Evolutionary conservation across 2,113 vertebrate genomes (phyloP).

Genomic region (Misgurnus anguillicaudatus): DNA sequence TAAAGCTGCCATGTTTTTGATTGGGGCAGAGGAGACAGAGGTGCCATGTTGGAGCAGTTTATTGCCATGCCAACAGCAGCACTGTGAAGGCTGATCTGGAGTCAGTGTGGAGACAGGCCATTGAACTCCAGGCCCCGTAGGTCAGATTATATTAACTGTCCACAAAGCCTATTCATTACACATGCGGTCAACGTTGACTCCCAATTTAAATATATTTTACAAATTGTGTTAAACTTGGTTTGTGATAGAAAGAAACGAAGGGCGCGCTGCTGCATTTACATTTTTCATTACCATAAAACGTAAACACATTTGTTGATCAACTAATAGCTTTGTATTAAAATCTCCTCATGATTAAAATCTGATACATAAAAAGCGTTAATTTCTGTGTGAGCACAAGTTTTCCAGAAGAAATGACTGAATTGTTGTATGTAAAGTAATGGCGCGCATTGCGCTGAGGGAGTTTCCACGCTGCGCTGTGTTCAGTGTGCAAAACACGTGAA

Average conservation of each 20-base stretch:
- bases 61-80: constrained; percentile 35
- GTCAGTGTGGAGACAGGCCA: constrained; percentile 1
- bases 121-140: constrained; percentile 32
- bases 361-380: too few species aligned
- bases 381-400: background rate
- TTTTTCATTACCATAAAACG: background rate
- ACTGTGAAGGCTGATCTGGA: background rate
- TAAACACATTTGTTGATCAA: background rate
- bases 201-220: background rate
- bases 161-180: background rate
- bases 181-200: background rate
- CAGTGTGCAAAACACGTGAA: constrained; percentile 7
- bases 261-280: too few species aligned
- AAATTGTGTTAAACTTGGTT: background rate
- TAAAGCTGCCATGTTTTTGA: background rate
- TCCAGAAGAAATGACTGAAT: background rate
- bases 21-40: constrained; percentile 13
- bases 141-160: constrained; percentile 9
- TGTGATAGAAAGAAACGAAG: background rate
- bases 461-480: background rate
- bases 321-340: background rate
- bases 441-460: constrained; percentile 29
- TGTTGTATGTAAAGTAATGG: constrained; percentile 13
- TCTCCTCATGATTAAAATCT: background rate
- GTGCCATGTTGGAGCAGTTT: constrained; percentile 17